Evolutionary conservation across 2,888 invertebrate species (phyloP).

Genomic region (Drosophila phalerata): DNA sequence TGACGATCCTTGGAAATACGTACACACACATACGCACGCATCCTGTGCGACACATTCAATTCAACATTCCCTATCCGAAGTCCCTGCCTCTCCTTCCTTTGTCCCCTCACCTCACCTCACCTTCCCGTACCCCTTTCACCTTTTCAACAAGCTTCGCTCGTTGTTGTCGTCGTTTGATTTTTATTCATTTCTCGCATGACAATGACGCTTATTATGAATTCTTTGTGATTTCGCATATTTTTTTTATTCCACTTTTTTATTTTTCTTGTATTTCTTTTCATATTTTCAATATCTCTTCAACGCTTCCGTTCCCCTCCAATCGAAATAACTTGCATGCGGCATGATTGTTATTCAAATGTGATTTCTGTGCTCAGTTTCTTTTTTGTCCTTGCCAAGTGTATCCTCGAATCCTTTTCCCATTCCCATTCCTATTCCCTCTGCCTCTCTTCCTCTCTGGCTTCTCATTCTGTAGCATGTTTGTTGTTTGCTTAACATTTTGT

Average conservation of each 20-base stretch:
- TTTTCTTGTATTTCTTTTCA: conserved; percentile 62
- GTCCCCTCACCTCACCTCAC: neutral
- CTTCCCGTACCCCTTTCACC: conserved; percentile 63
- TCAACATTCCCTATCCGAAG: conserved; percentile 56
- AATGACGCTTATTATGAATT: conserved; percentile 84
- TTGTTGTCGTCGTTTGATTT: conserved; percentile 63
- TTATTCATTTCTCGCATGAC: conserved; percentile 81
- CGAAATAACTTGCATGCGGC: conserved; percentile 76
- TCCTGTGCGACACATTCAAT: conserved; percentile 77
- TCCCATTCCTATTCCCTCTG: neutral
- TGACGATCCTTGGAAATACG: conserved; percentile 55
- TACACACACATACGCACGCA: conserved; percentile 63
- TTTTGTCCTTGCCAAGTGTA: conserved; percentile 49
- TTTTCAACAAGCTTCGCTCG: conserved; percentile 50
- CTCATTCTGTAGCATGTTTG: conserved; percentile 38
- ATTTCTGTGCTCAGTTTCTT: conserved; percentile 66
- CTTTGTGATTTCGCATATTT: conserved; percentile 79
- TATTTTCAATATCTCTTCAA: conserved; percentile 73
- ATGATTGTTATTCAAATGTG: conserved; percentile 81
- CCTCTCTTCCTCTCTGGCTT: conserved; percentile 1
- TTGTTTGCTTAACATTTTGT: conserved; percentile 77
- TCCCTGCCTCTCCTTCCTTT: conserved; percentile 13
- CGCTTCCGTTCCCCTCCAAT: conserved; percentile 51
- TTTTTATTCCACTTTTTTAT: conserved; percentile 37
- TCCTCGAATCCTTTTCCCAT: conserved; percentile 59